Percentiles rank a stretch among this genome's conserved stretches.
Conservation (phyloP, 2,888 invertebrate genomes). For the Torymus texanus region DNA sequence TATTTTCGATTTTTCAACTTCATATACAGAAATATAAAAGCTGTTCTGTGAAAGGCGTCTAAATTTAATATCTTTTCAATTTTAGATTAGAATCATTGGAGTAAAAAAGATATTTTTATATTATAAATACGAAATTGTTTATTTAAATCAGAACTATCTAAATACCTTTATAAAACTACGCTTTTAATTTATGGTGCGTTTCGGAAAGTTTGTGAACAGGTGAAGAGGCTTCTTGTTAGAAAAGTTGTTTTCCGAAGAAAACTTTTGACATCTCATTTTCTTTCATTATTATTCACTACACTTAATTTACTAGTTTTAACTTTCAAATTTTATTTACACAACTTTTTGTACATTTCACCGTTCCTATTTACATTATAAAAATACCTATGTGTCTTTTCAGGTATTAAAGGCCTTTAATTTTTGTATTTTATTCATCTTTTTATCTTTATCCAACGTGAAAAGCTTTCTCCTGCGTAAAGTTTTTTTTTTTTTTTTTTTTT, state of each 20-base stretch:
- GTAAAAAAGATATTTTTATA: too few species aligned
- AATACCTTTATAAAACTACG: neutral
- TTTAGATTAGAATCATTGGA: too few species aligned
- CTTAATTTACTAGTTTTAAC: constrained; percentile 13
- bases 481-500: too few species aligned
- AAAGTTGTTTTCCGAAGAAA: constrained; percentile 21
- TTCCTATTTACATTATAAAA: neutral
- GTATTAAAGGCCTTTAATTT: neutral
- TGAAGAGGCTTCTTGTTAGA: constrained; percentile 24
- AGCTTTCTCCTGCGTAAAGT: too few species aligned
- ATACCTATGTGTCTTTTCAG: neutral
- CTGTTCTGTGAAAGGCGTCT: too few species aligned
- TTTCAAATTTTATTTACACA: constrained; percentile 3
- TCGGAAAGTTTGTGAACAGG: neutral
- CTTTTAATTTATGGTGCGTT: neutral
- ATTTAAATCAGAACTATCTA: too few species aligned
- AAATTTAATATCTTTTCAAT: too few species aligned
- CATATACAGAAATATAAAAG: too few species aligned
- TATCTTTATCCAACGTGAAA: neutral
- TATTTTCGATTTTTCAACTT: too few species aligned
- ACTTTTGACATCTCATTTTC: constrained; percentile 24
- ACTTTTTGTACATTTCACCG: neutral
- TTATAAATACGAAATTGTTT: too few species aligned
- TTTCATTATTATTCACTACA: constrained; percentile 31
- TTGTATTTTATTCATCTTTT: too few species aligned